Percentiles rank a stretch among this genome's conserved stretches.
phyloP scores from a whole-genome alignment of 2,113 vertebrate species.

The Canis aureus region DNA sequence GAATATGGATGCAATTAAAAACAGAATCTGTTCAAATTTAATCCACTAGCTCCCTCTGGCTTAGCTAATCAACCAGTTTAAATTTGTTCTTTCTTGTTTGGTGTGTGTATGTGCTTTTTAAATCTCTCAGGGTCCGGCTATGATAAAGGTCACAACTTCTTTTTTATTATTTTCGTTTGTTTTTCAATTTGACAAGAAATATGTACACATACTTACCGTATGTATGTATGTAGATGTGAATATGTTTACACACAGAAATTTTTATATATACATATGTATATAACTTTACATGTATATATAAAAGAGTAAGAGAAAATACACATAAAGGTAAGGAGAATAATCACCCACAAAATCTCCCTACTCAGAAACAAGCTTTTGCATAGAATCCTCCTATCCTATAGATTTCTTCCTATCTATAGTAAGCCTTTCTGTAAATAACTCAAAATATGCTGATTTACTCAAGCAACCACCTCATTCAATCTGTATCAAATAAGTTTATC shows the following conservation, averaged over 20 bases:
- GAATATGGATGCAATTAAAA: background rate
- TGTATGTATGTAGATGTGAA: background rate
- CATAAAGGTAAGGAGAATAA: background rate
- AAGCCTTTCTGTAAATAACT: background rate
- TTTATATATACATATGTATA: background rate
- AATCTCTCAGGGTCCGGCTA: background rate
- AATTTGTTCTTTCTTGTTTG: background rate
- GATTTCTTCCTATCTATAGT: background rate
- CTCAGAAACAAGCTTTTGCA: background rate
- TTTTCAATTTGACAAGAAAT: constrained; percentile 11
- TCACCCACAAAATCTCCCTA: background rate
- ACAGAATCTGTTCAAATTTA: background rate
- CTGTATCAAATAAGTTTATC: background rate
- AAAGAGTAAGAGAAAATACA: background rate
- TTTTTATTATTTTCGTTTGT: background rate
- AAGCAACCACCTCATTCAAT: background rate
- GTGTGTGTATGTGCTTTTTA: background rate
- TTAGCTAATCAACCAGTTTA: background rate
- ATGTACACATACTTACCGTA: background rate
- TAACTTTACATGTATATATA: background rate
- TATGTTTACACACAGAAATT: background rate
- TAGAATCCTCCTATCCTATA: background rate
- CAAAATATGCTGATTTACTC: constrained; percentile 17
- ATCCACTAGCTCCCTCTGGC: background rate
- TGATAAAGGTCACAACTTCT: background rate